Evolutionary conservation across 2,888 invertebrate genomes (phyloP).

Genomic region (Rhingia campestris): DNA sequence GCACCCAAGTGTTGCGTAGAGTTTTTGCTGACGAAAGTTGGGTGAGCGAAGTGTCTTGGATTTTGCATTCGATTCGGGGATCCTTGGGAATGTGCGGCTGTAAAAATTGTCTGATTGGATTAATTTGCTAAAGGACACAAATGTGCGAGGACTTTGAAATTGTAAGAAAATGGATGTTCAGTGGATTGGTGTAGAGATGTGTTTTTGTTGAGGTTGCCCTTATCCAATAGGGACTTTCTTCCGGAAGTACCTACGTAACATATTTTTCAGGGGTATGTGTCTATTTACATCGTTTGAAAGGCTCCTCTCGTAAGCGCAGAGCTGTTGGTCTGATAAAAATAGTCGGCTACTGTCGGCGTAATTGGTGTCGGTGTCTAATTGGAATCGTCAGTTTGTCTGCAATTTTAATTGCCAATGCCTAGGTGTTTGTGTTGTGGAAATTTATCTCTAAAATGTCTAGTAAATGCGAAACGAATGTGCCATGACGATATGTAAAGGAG

Average conservation of each 20-base stretch:
- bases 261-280: not conserved
- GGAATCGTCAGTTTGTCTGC: not conserved
- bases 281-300: not conserved
- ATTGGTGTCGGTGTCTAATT: constrained; percentile 17
- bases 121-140: not conserved
- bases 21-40: not conserved
- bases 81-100: too few species aligned
- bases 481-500: not conserved
- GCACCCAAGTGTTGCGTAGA: constrained; percentile 6
- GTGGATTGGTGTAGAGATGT: too few species aligned
- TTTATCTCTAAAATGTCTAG: not conserved
- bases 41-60: not conserved
- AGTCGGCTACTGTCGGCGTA: not conserved
- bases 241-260: constrained; percentile 20
- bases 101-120: not conserved
- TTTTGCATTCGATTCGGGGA: too few species aligned
- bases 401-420: not conserved
- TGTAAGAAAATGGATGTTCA: not conserved
- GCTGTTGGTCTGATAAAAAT: not conserved
- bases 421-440: not conserved
- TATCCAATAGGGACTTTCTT: not conserved
- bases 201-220: not conserved
- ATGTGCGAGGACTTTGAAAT: not conserved
- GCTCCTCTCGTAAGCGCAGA: not conserved
- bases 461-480: not conserved